Evolutionary conservation across 2,888 invertebrate species (phyloP), one percentile per base, ranked within the genome.

Genomic region (Escarpia spicata): DNA sequence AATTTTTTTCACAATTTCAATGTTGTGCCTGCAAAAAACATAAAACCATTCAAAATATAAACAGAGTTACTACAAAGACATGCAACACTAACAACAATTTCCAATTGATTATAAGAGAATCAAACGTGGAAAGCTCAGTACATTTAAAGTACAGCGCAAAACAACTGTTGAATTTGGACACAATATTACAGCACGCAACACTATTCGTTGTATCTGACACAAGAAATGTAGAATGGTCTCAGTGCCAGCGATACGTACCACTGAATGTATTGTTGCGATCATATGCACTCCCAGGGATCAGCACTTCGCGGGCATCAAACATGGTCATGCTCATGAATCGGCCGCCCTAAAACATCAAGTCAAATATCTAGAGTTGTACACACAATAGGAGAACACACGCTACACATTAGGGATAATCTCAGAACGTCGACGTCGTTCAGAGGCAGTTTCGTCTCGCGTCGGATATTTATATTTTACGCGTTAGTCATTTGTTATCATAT

Each of bases 241-340:
- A 10, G 15, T n/a, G 45, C 44, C 52, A 44, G 90, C 26, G 12
- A 10, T n/a, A 90, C n/a, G n/a, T 90, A 92, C 93, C 93, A 92
- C 91, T 91, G 90, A 45, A 43, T 8, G 92, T 92, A 60, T 93
- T 92, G 89, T 90, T 98, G 93, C 98, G 97, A 96, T 99, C 99
- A 97, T 99, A 99, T 60, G 98, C 98, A 31, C 98, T 98, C 44
- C 99, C 99, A 0, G 99, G 99, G 92, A 99, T 98, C 96, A 99
- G 97, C 6, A 98, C 99, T 96, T 99, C 99, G 94, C 99, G 97
- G 31, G 99, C 99, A 97, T 99, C 99, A 96, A 98, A 99, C 98
- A 99, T 99, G 52, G 98, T 98, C 45, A 98, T 99, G 92, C 98
- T 98, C 99, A 99, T 99, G 96, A 99, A 99, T 96, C 99, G 99